A percentile compares a stretch with the other conserved stretches of the same genome.
Conservation (phyloP, 2,113 vertebrate species). For the Aspidoscelis tigris region DNA sequence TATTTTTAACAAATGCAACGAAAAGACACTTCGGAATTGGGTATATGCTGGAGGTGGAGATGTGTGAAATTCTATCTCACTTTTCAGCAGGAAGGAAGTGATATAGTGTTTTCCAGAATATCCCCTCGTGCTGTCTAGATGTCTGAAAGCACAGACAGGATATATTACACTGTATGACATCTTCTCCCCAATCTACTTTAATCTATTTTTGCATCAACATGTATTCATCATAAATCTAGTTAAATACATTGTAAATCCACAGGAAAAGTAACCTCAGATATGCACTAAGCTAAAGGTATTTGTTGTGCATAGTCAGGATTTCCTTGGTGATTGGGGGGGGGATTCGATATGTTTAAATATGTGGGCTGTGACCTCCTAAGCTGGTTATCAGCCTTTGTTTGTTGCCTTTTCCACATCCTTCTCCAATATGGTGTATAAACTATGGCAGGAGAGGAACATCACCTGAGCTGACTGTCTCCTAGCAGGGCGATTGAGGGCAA, state of each 20-base stretch:
- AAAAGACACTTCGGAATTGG: background rate
- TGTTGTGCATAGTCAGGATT: conserved; percentile 25
- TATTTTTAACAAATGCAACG: conserved; percentile 26
- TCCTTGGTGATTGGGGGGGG: background rate
- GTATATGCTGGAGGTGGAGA: background rate
- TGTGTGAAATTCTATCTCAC: background rate
- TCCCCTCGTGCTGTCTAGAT: background rate
- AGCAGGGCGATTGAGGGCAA: too few species aligned
- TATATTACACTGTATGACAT: conserved; percentile 45
- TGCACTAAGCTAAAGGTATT: conserved; percentile 30
- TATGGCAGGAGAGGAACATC: too few species aligned
- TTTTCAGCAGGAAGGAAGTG: background rate
- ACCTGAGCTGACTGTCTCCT: too few species aligned
- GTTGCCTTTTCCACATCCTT: too few species aligned
- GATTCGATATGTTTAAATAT: too few species aligned
- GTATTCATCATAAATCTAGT: conserved; percentile 58
- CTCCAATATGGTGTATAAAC: too few species aligned
- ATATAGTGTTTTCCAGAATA: background rate
- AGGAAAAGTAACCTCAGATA: conserved; percentile 54
- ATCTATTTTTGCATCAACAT: conserved; percentile 55
- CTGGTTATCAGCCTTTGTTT: too few species aligned
- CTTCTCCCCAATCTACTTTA: conserved; percentile 38
- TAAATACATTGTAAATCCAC: conserved; percentile 40
- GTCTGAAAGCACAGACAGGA: conserved; percentile 37
- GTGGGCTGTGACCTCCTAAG: too few species aligned